These are phyloP conservation scores for Cyanocitta stelleri DNA, from an alignment of 2,113 vertebrate genomes.

Conservation along the genomic window DNA sequence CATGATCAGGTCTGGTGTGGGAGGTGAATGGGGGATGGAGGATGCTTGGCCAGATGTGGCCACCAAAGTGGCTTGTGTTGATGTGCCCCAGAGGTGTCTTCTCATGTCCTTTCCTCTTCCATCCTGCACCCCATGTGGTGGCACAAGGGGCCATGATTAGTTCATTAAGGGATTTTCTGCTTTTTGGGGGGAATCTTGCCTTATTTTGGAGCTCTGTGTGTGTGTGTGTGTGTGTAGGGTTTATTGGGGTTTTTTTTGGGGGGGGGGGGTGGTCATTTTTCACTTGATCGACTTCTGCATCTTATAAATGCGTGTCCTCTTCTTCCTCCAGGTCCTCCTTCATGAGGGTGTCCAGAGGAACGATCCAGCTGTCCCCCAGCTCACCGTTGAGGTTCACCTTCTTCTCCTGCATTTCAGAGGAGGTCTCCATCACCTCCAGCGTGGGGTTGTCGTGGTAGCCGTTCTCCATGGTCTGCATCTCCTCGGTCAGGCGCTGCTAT, in stretches of 20 bases:
- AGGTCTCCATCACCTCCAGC: constrained; percentile 95
- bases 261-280: background rate
- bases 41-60: background rate
- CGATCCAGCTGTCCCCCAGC: constrained; percentile 96
- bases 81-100: background rate
- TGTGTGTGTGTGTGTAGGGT: background rate
- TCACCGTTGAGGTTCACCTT: constrained; percentile 85
- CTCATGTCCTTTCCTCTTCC: background rate
- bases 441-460: constrained; percentile 98
- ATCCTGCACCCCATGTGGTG: background rate
- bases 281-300: background rate
- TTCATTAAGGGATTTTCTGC: background rate
- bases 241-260: background rate
- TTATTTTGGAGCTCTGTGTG: background rate
- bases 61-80: background rate
- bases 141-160: background rate
- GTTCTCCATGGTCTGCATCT: constrained; percentile 93
- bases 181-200: background rate
- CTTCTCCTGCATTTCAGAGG: constrained; percentile 94
- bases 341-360: constrained; percentile 87
- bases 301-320: constrained; percentile 95
- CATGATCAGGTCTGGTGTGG: background rate
- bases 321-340: constrained; percentile 89
- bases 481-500: constrained; percentile 91
- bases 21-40: background rate